Percentiles rank a stretch among this genome's conserved stretches.
Conservation (phyloP, 2,113 vertebrate genomes). For the Ariopsis seemanni region DNA sequence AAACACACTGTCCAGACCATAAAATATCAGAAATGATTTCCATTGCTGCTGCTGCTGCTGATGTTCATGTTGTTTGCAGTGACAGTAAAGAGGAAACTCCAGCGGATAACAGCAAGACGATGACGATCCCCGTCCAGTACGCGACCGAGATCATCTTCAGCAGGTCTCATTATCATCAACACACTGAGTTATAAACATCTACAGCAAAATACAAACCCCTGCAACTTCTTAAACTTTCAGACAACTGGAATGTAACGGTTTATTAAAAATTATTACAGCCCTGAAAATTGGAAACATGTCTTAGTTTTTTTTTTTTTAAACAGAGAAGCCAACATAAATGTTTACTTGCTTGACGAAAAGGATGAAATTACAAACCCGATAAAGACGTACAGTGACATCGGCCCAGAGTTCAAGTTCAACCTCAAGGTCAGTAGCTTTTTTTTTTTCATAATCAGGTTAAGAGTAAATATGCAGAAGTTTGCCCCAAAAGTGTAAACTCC, state of each 20-base stretch:
- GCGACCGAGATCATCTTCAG: conserved; percentile 81
- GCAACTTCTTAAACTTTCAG: background rate
- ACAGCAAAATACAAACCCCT: background rate
- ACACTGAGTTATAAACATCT: background rate
- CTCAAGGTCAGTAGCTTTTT: conserved; percentile 74
- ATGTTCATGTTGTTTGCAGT: conserved; percentile 56
- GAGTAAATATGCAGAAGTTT: background rate
- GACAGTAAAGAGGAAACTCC: conserved; percentile 75
- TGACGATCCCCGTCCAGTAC: conserved; percentile 75
- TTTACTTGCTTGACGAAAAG: conserved; percentile 76
- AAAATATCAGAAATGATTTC: background rate
- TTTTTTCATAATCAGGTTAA: background rate
- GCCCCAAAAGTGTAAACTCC: background rate
- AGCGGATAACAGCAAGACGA: conserved; percentile 68
- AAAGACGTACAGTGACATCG: conserved; percentile 77
- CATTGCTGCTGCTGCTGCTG: rapidly evolving
- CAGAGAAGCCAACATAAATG: conserved; percentile 78
- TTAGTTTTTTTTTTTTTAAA: conserved; percentile 36
- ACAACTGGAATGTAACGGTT: background rate
- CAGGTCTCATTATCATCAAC: conserved; percentile 66
- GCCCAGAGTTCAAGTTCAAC: conserved; percentile 77
- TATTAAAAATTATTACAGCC: no score
- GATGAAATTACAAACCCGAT: conserved; percentile 64
- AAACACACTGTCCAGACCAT: background rate
- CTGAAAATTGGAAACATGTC: background rate